Base-by-base conservation (phyloP, 2,797 vertebrate species). In the Mus minutoides region DNA sequence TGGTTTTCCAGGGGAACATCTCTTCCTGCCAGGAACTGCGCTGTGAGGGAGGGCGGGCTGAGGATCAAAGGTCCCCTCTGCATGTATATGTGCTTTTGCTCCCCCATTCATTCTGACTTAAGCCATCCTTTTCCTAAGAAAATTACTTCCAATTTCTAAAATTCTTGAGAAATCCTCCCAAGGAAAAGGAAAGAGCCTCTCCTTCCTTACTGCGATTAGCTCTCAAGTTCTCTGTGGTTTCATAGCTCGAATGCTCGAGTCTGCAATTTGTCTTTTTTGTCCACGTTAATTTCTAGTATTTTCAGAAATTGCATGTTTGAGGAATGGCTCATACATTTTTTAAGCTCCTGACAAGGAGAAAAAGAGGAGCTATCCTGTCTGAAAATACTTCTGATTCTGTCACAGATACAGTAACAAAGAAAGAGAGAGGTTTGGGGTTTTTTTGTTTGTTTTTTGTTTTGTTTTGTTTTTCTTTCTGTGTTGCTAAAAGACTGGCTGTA, bases 101-200 rank as follows among this genome's bases (percentile, higher is more conserved):
- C 34, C 4, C 31, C 31, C 31, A 31, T 76, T 82, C 3, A 52
- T 92, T 96, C 96, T 85, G 91, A 93, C 94, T 96, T 84, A 95
- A 89, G 78, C 29, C 37, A 95, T 87, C 71, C 1, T 88, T 97
- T 97, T 87, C 79, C 93, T 94, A 60, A 90, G 95, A 97, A 97
- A 91, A 96, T 67, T 73, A 52, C 77, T 97, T 97, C 85, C 46
- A 91, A 76, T 92, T 97, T 95, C 14, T 85, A 71, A 54, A 94
- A 54, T 92, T 97, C 64, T 54, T 34, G 24, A 97, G 96, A 97
- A 97, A 88, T 58, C 69, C 60, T 96, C 87, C 75, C 54, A 78
- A n/a, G 54, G 16, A n/a, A 49, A 49, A 87, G 85, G 97, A 90
- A 71, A 92, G 92, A 97, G 95, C 37, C 40, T 8, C 94, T 96